Percentiles rank a stretch among this genome's conserved stretches.
Evolutionary conservation across 2,888 invertebrate genomes (phyloP).

Genomic region (Dioctria linearis): DNA sequence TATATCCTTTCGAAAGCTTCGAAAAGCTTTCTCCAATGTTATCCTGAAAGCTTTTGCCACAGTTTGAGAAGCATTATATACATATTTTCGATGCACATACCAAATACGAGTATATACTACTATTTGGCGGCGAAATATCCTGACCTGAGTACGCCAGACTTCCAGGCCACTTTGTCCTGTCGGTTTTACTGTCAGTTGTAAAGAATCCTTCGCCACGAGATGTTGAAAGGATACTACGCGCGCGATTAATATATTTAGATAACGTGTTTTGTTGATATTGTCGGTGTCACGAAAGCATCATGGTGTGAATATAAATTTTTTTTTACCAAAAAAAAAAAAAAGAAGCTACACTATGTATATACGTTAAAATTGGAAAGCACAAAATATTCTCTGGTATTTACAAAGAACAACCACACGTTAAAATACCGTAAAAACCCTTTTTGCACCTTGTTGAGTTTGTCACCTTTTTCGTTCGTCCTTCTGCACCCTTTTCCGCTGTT

Average conservation of each 20-base stretch:
- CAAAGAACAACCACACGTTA: conserved; percentile 1
- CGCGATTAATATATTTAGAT: background rate
- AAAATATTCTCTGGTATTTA: conserved; percentile 6
- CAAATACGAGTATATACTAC: background rate
- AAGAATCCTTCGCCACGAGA: conserved; percentile 43
- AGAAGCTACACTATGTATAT: conserved; percentile 7
- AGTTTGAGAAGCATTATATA: conserved; percentile 20
- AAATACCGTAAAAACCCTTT: conserved; percentile 7
- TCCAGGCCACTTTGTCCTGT: conserved; percentile 48
- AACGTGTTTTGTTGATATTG: background rate
- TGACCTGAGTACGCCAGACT: conserved; percentile 27
- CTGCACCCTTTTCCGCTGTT: background rate
- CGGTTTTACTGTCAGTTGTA: conserved; percentile 48
- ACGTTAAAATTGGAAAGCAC: background rate
- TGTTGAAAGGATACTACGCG: conserved; percentile 35
- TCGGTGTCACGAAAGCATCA: background rate
- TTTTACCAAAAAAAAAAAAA: background rate
- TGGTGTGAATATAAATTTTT: background rate
- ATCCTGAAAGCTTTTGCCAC: conserved; percentile 6
- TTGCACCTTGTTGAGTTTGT: conserved; percentile 42
- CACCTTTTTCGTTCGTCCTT: conserved; percentile 18
- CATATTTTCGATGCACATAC: background rate
- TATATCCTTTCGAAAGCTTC: background rate
- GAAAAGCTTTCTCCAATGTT: background rate
- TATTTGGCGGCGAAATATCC: conserved; percentile 38